These are phyloP conservation scores for Neoseiulus cucumeris DNA, from an alignment of 1,140 invertebrate genomes.

Conservation along the genomic window DNA sequence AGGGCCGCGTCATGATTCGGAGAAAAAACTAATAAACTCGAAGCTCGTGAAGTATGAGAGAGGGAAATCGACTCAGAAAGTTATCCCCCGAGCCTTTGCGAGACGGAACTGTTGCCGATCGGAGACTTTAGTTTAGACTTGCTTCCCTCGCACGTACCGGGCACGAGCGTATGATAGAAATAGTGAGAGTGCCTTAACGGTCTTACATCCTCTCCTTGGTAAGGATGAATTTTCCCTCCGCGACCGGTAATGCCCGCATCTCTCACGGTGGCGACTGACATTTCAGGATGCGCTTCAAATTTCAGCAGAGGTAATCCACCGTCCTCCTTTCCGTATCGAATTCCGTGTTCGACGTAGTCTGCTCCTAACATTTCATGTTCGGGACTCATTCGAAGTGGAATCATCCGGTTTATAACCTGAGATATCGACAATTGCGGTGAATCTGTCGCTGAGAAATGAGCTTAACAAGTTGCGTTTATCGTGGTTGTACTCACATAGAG, in stretches of 20 bases:
- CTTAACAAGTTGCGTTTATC: no score
- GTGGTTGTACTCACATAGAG: no score
- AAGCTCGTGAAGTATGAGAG: no score
- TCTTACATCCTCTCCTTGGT: not conserved
- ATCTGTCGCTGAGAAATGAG: no score
- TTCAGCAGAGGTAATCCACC: not conserved
- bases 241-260: not conserved
- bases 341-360: slow-evolving; percentile 62
- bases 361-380: slow-evolving; percentile 66
- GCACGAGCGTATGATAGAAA: not conserved
- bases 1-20: no score
- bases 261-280: not conserved
- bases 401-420: slow-evolving; percentile 46
- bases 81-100: no score
- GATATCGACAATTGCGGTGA: slow-evolving; percentile 5
- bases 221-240: not conserved
- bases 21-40: no score
- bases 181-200: not conserved
- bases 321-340: slow-evolving; percentile 29
- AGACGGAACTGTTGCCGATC: no score
- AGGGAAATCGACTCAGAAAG: no score
- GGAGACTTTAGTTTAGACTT: no score
- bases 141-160: not conserved
- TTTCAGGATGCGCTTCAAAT: not conserved
- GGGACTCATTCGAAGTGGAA: slow-evolving; percentile 58